Percentiles rank a stretch among this genome's conserved stretches.
These are phyloP conservation scores for Anhinga rufa DNA, from an alignment of 2,113 vertebrate genomes.

Conservation along the genomic window DNA sequence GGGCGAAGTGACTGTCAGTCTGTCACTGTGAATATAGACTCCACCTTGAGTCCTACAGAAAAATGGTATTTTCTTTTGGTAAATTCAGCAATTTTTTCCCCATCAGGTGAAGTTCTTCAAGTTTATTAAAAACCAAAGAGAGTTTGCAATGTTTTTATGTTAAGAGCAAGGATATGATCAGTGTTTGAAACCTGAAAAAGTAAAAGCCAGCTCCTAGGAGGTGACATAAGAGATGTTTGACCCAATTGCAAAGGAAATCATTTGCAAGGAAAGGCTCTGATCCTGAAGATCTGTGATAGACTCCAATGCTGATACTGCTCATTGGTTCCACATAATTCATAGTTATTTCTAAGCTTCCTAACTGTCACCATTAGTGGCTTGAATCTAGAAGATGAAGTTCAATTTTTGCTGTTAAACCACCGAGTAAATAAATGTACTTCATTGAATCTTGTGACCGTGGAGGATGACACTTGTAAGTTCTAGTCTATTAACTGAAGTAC, in stretches of 20 bases:
- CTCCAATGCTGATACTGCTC: background rate
- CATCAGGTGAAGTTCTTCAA: background rate
- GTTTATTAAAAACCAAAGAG: background rate
- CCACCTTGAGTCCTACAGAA: conserved; percentile 86
- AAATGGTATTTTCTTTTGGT: background rate
- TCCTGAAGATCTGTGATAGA: background rate
- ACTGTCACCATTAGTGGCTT: background rate
- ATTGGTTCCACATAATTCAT: background rate
- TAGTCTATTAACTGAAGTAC: background rate
- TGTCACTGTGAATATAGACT: conserved; percentile 80
- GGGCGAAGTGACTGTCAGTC: conserved; percentile 89
- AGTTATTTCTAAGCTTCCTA: background rate
- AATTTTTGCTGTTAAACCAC: background rate
- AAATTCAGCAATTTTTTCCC: background rate
- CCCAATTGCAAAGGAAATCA: background rate
- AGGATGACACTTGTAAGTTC: background rate
- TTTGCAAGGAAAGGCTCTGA: background rate
- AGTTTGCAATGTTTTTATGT: background rate
- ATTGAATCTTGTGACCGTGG: background rate
- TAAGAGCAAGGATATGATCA: background rate
- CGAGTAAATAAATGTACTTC: background rate
- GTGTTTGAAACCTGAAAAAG: background rate
- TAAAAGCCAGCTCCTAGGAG: background rate
- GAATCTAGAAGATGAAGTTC: background rate
- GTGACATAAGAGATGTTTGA: background rate